A percentile compares a stretch with the other conserved stretches of the same genome.
Evolutionary conservation across 2,797 vertebrate species (phyloP).

Genomic region (Phataginus tetradactyla): DNA sequence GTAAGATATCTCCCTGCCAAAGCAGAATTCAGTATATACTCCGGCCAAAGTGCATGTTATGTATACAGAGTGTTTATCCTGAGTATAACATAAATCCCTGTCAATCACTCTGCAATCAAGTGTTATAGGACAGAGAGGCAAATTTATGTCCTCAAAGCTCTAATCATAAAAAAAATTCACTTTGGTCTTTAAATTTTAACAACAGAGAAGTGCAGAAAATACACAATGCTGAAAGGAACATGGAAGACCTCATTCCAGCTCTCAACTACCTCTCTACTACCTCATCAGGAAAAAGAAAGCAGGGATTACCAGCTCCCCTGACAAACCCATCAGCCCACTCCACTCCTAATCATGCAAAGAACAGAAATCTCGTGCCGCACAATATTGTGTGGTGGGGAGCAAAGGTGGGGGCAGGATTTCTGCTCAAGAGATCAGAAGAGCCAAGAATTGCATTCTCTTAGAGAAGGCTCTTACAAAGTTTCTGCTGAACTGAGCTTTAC

Average conservation of each 20-base stretch:
- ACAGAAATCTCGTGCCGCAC: conserved; percentile 53
- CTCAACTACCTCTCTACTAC: background rate
- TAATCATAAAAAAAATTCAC: background rate
- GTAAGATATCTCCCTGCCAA: background rate
- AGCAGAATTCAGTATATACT: background rate
- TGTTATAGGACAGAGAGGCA: background rate
- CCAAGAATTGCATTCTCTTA: conserved; percentile 50
- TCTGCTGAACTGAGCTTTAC: conserved; percentile 83
- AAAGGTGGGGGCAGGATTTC: conserved; percentile 41
- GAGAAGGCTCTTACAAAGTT: conserved; percentile 73
- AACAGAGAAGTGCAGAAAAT: background rate
- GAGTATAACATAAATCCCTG: conserved; percentile 43
- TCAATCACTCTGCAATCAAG: background rate
- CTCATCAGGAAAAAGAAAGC: conserved; percentile 28
- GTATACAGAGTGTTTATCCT: background rate
- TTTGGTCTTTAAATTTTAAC: conserved; percentile 42
- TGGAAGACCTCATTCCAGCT: conserved; percentile 20
- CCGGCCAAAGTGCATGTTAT: background rate
- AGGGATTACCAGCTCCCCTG: conserved; percentile 31
- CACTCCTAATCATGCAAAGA: conserved; percentile 60
- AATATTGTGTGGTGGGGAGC: background rate
- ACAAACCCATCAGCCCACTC: background rate
- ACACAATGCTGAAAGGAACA: background rate
- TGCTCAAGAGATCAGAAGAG: conserved; percentile 63
- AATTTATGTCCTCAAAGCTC: background rate